Conservation (phyloP, 37 sponge, comb jelly and placozoan genomes). For the Halisarca cf. caerulea region DNA sequence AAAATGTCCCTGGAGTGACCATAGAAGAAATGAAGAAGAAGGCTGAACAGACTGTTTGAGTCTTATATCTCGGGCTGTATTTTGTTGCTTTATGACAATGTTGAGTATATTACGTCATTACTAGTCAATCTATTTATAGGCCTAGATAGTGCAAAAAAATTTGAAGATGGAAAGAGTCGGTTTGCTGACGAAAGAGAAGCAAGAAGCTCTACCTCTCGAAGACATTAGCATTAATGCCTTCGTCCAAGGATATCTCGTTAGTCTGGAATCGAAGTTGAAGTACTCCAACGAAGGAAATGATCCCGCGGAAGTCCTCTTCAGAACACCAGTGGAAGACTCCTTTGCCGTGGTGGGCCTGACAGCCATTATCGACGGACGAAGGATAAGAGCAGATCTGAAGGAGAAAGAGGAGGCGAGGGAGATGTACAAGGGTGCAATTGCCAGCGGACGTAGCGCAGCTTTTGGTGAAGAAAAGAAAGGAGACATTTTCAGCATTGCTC, state of each 20-base stretch:
- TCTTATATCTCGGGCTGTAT: too few species aligned
- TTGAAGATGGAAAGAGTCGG: too few species aligned
- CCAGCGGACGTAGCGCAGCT: constrained; percentile 73
- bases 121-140: too few species aligned
- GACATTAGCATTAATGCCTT: constrained; percentile 18
- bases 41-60: not conserved
- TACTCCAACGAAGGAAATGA: constrained; percentile 44
- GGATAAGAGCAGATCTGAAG: too few species aligned
- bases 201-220: not conserved
- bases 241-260: constrained; percentile 26
- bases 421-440: too few species aligned
- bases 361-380: constrained; percentile 58
- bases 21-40: not conserved
- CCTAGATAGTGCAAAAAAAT: too few species aligned
- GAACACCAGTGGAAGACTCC: constrained; percentile 46
- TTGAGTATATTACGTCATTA: too few species aligned
- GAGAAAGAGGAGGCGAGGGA: too few species aligned
- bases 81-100: too few species aligned
- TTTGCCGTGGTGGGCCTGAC: constrained; percentile 49
- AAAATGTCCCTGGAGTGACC: constrained; percentile 31
- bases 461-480: constrained; percentile 62
- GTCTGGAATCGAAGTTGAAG: constrained; percentile 21
- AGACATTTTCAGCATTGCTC: constrained; percentile 77
- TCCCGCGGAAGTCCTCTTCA: constrained; percentile 48
- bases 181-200: not conserved